phyloP scores from a whole-genome alignment of 2,113 vertebrate species.

The Morone chrysops region DNA sequence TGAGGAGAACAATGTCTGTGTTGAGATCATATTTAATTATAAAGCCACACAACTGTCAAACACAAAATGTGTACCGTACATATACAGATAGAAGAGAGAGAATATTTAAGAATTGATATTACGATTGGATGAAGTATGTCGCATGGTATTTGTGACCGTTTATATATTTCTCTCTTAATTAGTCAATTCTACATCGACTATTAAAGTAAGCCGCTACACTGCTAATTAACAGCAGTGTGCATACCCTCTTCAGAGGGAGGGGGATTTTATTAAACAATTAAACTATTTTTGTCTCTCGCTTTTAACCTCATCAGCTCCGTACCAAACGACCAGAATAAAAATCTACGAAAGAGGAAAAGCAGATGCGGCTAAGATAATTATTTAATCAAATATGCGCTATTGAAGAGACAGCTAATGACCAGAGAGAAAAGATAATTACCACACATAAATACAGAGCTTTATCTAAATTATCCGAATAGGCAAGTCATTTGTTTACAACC shows the following conservation, averaged over 20 bases:
- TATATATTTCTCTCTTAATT: conserved; percentile 65
- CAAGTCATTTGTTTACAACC: conserved; percentile 32
- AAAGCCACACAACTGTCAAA: conserved; percentile 16
- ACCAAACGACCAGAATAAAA: conserved; percentile 49
- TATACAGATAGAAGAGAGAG: neutral
- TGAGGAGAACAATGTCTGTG: conserved; percentile 5
- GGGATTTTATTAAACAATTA: conserved; percentile 80
- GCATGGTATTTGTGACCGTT: conserved; percentile 1
- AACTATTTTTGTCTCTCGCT: conserved; percentile 62
- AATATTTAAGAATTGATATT: neutral
- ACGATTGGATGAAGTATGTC: neutral
- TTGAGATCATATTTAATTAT: conserved; percentile 40
- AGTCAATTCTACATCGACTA: conserved; percentile 48
- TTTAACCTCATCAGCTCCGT: conserved; percentile 73
- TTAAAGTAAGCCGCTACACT: conserved; percentile 55
- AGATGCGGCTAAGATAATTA: conserved; percentile 63
- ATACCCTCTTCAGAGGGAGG: conserved; percentile 48
- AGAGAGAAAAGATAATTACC: conserved; percentile 60
- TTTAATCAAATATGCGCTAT: conserved; percentile 71
- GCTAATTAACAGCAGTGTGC: conserved; percentile 79
- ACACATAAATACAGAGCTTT: conserved; percentile 15
- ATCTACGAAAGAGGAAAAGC: conserved; percentile 45
- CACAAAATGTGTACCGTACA: conserved; percentile 11
- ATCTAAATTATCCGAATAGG: conserved; percentile 43
- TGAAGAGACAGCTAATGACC: conserved; percentile 58